These are phyloP conservation scores for Clarias batrachus DNA, from an alignment of 2,113 vertebrate genomes.

Conservation along the genomic window DNA sequence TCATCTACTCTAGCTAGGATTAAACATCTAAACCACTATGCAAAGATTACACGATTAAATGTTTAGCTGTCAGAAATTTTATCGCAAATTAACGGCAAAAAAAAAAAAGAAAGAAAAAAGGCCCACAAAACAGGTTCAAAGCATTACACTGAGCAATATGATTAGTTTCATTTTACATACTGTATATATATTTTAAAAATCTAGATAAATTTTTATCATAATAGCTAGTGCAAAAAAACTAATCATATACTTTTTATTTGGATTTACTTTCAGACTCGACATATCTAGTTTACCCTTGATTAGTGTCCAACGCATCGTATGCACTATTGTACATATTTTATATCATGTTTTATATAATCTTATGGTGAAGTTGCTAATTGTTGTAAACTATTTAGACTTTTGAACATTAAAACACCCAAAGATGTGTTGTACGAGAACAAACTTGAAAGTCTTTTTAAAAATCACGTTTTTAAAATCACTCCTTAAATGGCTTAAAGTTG, in stretches of 20 bases:
- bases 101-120: background rate
- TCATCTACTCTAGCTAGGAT: background rate
- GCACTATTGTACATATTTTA: constrained; percentile 72
- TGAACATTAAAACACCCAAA: constrained; percentile 78
- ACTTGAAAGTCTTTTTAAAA: constrained; percentile 83
- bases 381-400: constrained; percentile 46
- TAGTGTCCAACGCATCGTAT: constrained; percentile 65
- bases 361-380: constrained; percentile 41
- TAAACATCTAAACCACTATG: constrained; percentile 40
- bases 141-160: constrained; percentile 7
- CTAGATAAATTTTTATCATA: background rate
- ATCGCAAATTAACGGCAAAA: background rate
- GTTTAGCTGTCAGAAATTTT: constrained; percentile 29
- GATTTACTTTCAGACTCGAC: constrained; percentile 27
- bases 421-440: constrained; percentile 83
- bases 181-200: background rate
- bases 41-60: constrained; percentile 32
- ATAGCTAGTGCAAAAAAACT: constrained; percentile 6
- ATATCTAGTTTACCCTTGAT: constrained; percentile 54
- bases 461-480: constrained; percentile 53
- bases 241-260: background rate
- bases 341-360: constrained; percentile 50
- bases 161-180: background rate
- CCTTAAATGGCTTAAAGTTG: constrained; percentile 44
- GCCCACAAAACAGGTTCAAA: background rate